These are phyloP conservation scores for Acanthoscelides obtectus DNA, from an alignment of 2,888 invertebrate species.

Conservation along the genomic window DNA sequence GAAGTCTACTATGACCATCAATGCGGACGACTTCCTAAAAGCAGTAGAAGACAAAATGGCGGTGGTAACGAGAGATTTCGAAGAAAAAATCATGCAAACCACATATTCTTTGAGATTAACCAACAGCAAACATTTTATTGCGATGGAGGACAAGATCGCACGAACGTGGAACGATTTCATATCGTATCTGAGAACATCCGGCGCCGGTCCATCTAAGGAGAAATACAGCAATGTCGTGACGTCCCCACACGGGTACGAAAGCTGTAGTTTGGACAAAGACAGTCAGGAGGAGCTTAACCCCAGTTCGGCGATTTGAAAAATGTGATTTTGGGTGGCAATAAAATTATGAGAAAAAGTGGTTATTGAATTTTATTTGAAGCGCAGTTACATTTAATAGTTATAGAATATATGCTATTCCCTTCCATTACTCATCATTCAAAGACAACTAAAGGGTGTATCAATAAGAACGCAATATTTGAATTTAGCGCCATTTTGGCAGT, in stretches of 20 bases:
- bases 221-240: not conserved
- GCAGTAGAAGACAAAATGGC: not conserved
- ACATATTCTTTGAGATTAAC: conserved; percentile 28
- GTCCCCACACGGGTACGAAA: not conserved
- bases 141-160: conserved; percentile 27
- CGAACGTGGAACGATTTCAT: conserved; percentile 30
- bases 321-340: not conserved
- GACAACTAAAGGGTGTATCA: too few relatives aligned
- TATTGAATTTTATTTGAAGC: too few relatives aligned
- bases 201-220: conserved; percentile 7
- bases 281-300: not conserved
- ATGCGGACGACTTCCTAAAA: not conserved
- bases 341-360: not conserved
- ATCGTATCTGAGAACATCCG: conserved; percentile 26
- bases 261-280: not conserved
- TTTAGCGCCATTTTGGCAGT: too few relatives aligned
- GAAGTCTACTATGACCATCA: not conserved
- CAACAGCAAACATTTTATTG: conserved; percentile 31
- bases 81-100: conserved; percentile 26
- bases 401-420: too few relatives aligned
- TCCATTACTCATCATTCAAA: too few relatives aligned
- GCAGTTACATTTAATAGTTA: too few relatives aligned
- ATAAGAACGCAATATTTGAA: too few relatives aligned
- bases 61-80: conserved; percentile 16
- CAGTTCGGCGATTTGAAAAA: not conserved